Evolutionary conservation across 2,888 invertebrate genomes (phyloP).

Genomic region (Hyles lineata): DNA sequence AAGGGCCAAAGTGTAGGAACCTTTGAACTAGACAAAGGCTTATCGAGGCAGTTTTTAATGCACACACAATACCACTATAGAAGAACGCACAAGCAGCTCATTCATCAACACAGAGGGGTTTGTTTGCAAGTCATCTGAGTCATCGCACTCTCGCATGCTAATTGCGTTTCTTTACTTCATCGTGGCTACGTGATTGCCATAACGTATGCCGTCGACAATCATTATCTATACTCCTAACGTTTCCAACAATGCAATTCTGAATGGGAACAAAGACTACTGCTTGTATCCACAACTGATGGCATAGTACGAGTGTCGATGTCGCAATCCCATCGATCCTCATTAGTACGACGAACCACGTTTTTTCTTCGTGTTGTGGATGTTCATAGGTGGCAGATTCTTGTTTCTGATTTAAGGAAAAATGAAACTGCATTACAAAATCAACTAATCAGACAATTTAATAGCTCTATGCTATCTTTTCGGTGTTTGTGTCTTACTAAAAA

Average conservation of each 20-base stretch:
- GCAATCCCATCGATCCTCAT: no score
- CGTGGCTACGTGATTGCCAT: constrained; percentile 55
- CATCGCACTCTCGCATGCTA: constrained; percentile 54
- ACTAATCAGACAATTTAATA: no score
- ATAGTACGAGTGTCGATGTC: not conserved
- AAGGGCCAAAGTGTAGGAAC: constrained; percentile 8
- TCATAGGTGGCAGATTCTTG: no score
- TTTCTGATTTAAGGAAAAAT: no score
- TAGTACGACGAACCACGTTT: no score
- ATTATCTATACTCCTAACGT: constrained; percentile 16
- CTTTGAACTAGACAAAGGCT: constrained; percentile 24
- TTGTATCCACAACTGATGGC: not conserved
- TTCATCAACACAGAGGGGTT: constrained; percentile 36
- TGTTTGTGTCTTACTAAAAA: no score
- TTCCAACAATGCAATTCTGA: constrained; percentile 1
- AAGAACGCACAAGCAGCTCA: constrained; percentile 1
- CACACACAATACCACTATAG: constrained; percentile 7
- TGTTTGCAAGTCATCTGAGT: constrained; percentile 56
- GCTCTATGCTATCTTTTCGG: no score
- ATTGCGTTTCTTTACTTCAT: constrained; percentile 45
- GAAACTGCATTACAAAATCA: no score
- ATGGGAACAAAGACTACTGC: not conserved
- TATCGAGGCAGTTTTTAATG: constrained; percentile 9
- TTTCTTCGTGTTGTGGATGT: no score
- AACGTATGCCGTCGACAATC: constrained; percentile 36